Conservation (phyloP, 2,888 invertebrate species). For the Plebejus anna region DNA sequence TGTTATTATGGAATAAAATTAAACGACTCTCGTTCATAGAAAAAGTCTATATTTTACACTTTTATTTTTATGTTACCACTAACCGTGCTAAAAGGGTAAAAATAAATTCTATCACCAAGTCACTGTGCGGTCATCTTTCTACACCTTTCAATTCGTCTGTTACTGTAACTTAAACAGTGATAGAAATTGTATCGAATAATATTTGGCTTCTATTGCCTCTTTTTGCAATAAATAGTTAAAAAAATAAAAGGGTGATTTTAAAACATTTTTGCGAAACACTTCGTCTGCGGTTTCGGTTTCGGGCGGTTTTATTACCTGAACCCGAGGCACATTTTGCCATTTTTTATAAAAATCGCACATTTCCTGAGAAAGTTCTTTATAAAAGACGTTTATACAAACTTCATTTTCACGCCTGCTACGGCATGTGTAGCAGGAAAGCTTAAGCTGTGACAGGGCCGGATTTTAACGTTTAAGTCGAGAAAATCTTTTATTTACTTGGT, state of each 20-base stretch:
- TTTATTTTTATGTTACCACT: no score
- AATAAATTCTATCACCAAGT: not conserved
- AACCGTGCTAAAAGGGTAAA: not conserved
- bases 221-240: not conserved
- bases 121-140: not conserved
- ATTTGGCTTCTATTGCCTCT: no score
- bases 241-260: no score
- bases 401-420: constrained; percentile 29
- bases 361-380: constrained; percentile 26
- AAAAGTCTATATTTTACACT: no score
- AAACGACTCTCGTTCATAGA: no score
- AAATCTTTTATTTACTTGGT: not conserved
- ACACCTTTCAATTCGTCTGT: not conserved
- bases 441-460: constrained; percentile 25
- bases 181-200: no score
- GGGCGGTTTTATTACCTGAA: not conserved
- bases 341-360: constrained; percentile 17
- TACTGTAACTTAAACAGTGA: no score
- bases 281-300: not conserved
- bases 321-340: not conserved
- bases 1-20: no score
- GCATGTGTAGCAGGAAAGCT: constrained; percentile 25
- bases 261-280: no score
- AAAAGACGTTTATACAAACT: constrained; percentile 28
- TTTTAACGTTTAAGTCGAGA: not conserved